Evolutionary conservation across 2,888 invertebrate species (phyloP), one percentile per base, ranked within the genome.

Genomic region (Eupithecia tripunctaria): DNA sequence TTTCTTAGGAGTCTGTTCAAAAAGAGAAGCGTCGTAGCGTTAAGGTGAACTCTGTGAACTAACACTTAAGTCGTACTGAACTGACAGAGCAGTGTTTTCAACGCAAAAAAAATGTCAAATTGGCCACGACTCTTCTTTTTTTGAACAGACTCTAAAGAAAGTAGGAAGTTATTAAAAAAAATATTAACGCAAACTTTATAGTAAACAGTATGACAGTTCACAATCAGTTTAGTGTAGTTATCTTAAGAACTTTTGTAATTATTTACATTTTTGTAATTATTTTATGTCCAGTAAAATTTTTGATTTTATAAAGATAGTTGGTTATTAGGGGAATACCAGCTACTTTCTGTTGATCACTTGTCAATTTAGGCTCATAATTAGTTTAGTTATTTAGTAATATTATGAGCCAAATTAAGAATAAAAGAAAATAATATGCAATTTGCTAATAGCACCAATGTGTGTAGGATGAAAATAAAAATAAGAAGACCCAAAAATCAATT

Each of bases 361-460:
- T 38, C 14, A 7, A 64, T 66, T 43, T 43, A 66, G 21, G 29
- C 36, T 67, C 70, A 63, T 56, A 63, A 67, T 70, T 51, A 21
- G 21, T 25, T 3, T 21, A 3, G 21, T 51, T 60, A 60, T 29
- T 47, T 60, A 27, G 56, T 56, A 73, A 67, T 70, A 73, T 71
- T 71, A 59, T 72, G 68, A 71, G 59, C 38, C 38, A 79, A 64
- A 64, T 64, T 64, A 64, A 59, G 43, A 71, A 83, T 77, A 83
- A 77, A 80, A 76, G 72, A 59, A 72, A 77, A 78, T 78, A 84
- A 85, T 86, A 85, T 88, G 87, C 88, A 79, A 83, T 84, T 32
- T 81, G 85, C 90, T 90, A 91, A 84, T 92, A 93, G 93, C 93
- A 93, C 93, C 93, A 92, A 91, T 89, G 84, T 86, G 85, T 86